These are phyloP conservation scores for Drosophila teissieri DNA, from an alignment of 1,140 invertebrate genomes.

Conservation along the genomic window DNA sequence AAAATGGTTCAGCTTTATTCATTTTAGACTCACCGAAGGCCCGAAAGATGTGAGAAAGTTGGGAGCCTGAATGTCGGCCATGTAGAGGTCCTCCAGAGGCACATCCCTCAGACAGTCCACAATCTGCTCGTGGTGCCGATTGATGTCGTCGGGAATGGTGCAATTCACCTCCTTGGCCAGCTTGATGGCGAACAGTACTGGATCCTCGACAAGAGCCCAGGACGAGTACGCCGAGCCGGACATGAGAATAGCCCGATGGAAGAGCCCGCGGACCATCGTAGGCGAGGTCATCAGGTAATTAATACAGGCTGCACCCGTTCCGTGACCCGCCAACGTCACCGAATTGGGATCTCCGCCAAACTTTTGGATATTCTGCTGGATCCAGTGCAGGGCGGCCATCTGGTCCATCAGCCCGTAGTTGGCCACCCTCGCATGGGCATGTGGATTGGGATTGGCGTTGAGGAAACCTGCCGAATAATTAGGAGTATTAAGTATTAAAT, in stretches of 20 bases:
- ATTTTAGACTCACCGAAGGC: constrained; percentile 64
- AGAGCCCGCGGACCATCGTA: constrained; percentile 94
- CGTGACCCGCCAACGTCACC: constrained; percentile 96
- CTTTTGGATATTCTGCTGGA: constrained; percentile 95
- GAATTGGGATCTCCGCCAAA: constrained; percentile 95
- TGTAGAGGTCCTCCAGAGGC: constrained; percentile 91
- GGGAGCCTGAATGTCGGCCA: constrained; percentile 91
- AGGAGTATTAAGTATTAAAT: no score
- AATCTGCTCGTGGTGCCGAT: constrained; percentile 91
- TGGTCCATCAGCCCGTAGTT: constrained; percentile 98
- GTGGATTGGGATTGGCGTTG: constrained; percentile 92
- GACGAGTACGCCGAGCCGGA: constrained; percentile 96
- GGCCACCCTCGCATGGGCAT: constrained; percentile 91
- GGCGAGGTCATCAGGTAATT: constrained; percentile 98
- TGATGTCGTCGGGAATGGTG: constrained; percentile 90
- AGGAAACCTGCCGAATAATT: constrained; percentile 88
- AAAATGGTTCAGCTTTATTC: no score
- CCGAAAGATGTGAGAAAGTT: constrained; percentile 87
- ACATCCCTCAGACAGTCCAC: constrained; percentile 92
- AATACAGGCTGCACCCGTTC: constrained; percentile 96
- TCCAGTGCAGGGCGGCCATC: constrained; percentile 95
- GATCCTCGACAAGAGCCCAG: constrained; percentile 97
- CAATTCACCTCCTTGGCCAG: constrained; percentile 95
- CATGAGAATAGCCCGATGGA: constrained; percentile 95
- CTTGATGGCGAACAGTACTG: constrained; percentile 92